Base-by-base conservation (phyloP, 2,113 vertebrate genomes). In the Grallaria varia region DNA sequence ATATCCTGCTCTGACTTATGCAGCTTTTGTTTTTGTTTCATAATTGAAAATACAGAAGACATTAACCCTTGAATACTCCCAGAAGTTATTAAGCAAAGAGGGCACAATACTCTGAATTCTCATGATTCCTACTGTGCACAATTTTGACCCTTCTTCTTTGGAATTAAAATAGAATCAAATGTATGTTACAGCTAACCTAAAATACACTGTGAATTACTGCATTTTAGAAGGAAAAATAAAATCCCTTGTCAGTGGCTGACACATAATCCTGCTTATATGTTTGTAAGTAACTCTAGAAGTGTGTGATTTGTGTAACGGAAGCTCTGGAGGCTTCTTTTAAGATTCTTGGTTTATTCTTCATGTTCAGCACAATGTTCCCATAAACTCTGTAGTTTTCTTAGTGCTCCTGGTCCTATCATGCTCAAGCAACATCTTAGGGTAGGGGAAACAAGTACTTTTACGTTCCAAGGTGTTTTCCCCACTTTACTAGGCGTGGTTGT, bases 1-100 rank as follows among this genome's bases (percentile, higher is more conserved):
- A 69, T 47, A 89, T 63, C 42, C 88, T 82, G 66, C 28, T 42
- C 28, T 83, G 75, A 56, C 30, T 93, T 93, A 53, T 12, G 49
- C 45, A 69, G 80, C 56, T 92, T 91, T 89, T 84, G 45, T 71
- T 47, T 25, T 90, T 63, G 55, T n/a, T n/a, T 31, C 35, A 18
- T 84, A 76, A 73, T 67, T 93, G 88, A 93, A 90, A 92, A 84
- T 89, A 64, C 50, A 92, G 72, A 84, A 50, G 69, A 67, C 5
- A 45, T 94, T 93, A 95, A 92, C 80, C 30, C 71, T 87, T 77
- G 21, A 74, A 79, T 73, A 56, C 7, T 20, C 44, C 35, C 52
- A 58, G 67, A 56, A 76, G n/a, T 60, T 75, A 68, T 47, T 72
- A 76, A 81, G 49, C 53, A 67, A 56, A 93, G 58, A 91, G 16